Conservation (phyloP, 1,140 invertebrate species). For the Calephelis virginiensis region DNA sequence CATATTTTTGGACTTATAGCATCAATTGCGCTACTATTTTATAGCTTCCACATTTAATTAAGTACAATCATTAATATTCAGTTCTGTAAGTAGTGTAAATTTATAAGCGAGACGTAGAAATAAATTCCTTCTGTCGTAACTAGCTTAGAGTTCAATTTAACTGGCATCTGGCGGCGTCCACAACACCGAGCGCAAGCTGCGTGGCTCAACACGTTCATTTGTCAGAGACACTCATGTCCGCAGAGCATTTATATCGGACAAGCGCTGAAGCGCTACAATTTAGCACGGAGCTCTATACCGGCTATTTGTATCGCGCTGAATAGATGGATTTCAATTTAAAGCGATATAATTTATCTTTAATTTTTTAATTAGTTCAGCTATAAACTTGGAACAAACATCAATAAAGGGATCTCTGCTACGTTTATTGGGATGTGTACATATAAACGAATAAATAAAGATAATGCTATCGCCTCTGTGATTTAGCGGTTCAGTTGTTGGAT, state of each 20-base stretch:
- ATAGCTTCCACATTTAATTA: too few species aligned
- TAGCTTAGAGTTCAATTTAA: conserved; percentile 10
- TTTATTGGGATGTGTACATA: too few species aligned
- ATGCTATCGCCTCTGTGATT: too few species aligned
- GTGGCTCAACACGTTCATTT: conserved; percentile 33
- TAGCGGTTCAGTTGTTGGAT: too few species aligned
- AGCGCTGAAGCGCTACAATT: conserved; percentile 33
- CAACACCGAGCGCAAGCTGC: conserved; percentile 4
- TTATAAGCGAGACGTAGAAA: not conserved
- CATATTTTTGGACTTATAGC: too few species aligned
- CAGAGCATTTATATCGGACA: conserved; percentile 33
- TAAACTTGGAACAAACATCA: too few species aligned
- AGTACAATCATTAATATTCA: too few species aligned
- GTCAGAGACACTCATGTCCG: conserved; percentile 32
- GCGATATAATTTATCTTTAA: conserved; percentile 3
- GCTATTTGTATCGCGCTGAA: conserved; percentile 29
- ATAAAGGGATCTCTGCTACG: too few species aligned
- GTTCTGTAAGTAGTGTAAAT: not conserved
- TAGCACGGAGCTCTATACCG: conserved; percentile 25
- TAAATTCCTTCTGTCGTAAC: not conserved
- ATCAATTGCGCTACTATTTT: too few species aligned
- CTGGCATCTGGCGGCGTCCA: not conserved
- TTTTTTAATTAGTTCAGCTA: not conserved
- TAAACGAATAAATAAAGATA: too few species aligned
- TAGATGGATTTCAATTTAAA: conserved; percentile 30